Base-by-base conservation (phyloP, 2,888 invertebrate species). In the Pristionchus mayeri region DNA sequence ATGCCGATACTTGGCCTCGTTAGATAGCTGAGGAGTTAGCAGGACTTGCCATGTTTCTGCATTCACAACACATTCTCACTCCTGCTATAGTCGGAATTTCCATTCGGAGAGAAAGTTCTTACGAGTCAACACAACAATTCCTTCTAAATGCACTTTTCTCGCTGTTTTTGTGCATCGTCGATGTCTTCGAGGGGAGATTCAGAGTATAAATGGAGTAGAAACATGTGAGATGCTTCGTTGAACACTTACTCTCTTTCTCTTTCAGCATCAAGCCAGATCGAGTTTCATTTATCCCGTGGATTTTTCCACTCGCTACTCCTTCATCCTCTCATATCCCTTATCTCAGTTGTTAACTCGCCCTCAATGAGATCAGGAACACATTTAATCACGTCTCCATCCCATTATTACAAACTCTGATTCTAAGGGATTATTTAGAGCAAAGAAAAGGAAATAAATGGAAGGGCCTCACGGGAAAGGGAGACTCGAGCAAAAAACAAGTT, bases 11-110 rank as follows among this genome's bases (percentile, higher is more conserved):
- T 67, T 67, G 67, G 67, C 67, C 67, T 67, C 67, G 67, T 67
- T 67, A 67, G 24, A 13, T 30, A 24, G 57, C n/a, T 60, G 57
- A 24, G 57, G 30, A 60, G 16, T 30, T 16, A 27, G 16, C 57
- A 30, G 57, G 57, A 60, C 30, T 60, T 60, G 57, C 30, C 57
- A 60, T 60, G 57, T 60, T 60, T 60, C 57, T 60, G 57, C 57
- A 60, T 60, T 60, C n/a, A n/a, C n/a, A n/a, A n/a, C n/a, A n/a
- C n/a, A 60, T 60, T 60, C 57, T 60, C 57, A 60, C 57, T 60
- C 57, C 57, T 16, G 24, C 57, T 60, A 27, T 27, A 60, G 11
- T 60, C 57, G 24, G 57, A 60, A 60, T 54, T 54, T 54, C 24
- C 57, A 60, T 60, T 60, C 57, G 3, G 27, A 30, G 57, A 16